These are phyloP conservation scores for Baryphthengus martii DNA, from an alignment of 2,113 vertebrate genomes.

Conservation along the genomic window DNA sequence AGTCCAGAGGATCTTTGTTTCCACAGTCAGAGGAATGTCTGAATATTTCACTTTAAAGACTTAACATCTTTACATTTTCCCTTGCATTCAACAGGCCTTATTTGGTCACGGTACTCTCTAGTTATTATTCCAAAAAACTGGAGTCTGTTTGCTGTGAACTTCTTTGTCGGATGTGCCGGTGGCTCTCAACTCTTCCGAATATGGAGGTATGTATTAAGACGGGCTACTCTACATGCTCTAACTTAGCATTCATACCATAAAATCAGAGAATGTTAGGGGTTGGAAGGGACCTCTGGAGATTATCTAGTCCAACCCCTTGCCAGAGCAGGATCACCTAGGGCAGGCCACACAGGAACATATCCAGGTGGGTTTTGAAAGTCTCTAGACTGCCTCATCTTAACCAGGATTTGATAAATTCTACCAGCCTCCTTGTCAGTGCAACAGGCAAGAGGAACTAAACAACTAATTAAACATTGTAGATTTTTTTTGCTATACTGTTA, in stretches of 20 bases:
- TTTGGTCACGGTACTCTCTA: constrained; percentile 98
- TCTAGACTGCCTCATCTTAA: background rate
- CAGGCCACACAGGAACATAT: too few relatives aligned
- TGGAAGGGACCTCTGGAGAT: too few relatives aligned
- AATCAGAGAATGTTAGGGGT: too few relatives aligned
- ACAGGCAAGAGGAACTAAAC: background rate
- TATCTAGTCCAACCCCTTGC: too few relatives aligned
- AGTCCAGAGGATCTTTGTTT: background rate
- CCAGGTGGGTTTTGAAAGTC: too few relatives aligned
- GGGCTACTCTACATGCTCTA: background rate
- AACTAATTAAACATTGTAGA: background rate
- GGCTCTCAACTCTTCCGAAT: constrained; percentile 90
- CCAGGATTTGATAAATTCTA: background rate
- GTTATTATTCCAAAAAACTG: constrained; percentile 99
- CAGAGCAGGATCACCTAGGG: too few relatives aligned
- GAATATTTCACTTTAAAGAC: background rate
- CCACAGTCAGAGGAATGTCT: background rate
- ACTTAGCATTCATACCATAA: background rate
- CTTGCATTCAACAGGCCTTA: constrained; percentile 80
- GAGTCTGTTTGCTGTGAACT: constrained; percentile 96
- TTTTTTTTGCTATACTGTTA: background rate
- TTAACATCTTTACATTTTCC: background rate
- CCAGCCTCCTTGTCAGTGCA: background rate
- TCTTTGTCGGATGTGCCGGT: constrained; percentile 91
- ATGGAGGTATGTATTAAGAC: constrained; percentile 83